These are phyloP conservation scores for Drosophila fulvimacula DNA, from an alignment of 2,888 invertebrate species.

Conservation along the genomic window DNA sequence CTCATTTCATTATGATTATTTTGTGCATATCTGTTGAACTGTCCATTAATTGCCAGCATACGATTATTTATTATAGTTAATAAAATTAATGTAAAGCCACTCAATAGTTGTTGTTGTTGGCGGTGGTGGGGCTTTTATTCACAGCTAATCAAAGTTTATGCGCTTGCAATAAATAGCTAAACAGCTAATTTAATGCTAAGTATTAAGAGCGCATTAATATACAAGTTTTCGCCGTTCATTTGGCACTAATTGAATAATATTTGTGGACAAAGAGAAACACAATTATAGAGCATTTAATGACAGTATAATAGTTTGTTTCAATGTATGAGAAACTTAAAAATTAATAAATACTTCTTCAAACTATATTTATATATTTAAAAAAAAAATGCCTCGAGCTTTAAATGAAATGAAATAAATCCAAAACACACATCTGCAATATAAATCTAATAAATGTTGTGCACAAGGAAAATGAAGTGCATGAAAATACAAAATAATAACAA, in stretches of 20 bases:
- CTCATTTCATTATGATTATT: constrained; percentile 32
- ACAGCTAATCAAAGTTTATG: constrained; percentile 5
- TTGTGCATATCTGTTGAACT: constrained; percentile 35
- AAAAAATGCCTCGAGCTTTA: no score
- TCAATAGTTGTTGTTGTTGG: neutral
- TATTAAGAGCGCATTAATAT: constrained; percentile 7
- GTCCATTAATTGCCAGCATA: constrained; percentile 12
- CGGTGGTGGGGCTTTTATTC: neutral
- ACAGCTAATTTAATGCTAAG: neutral
- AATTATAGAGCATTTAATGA: neutral
- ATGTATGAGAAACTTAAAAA: no score
- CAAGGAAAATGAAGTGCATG: no score
- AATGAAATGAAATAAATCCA: no score
- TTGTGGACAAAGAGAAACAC: neutral
- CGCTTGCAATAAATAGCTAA: constrained; percentile 1
- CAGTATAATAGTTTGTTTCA: no score
- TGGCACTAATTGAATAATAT: neutral
- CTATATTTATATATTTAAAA: no score
- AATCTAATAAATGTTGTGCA: no score
- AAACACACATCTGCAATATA: no score
- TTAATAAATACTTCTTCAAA: no score
- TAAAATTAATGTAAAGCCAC: neutral
- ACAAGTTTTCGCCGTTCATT: neutral
- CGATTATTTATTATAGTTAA: constrained; percentile 11
- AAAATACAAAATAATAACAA: no score